Percentiles rank a stretch among this genome's conserved stretches.
Evolutionary conservation across 2,797 vertebrate genomes (phyloP).

Genomic region (Mormyrops boulengeri): DNA sequence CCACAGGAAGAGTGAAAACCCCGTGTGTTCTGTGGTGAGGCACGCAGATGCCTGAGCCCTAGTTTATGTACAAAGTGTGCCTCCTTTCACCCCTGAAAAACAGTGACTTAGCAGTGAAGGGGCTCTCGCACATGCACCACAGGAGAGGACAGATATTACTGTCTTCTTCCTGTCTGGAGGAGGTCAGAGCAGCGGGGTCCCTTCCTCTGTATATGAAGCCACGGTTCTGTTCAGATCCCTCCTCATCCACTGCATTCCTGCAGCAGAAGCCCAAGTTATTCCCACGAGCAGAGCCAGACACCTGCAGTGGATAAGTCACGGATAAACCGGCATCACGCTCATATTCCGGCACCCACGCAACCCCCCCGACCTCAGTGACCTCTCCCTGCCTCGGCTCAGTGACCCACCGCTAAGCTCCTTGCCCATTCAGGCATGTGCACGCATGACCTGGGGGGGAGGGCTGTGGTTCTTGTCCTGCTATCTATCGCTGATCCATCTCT

Average conservation of each 20-base stretch:
- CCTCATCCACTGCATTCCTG: neutral
- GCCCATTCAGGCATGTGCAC: slow-evolving; percentile 25
- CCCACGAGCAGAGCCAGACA: slow-evolving; percentile 39
- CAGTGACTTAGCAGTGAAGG: neutral
- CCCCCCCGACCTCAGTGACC: neutral
- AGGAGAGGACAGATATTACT: neutral
- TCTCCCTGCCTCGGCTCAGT: slow-evolving; percentile 16
- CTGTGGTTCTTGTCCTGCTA: neutral
- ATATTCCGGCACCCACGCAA: slow-evolving; percentile 19
- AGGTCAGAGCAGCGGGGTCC: neutral
- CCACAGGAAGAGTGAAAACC: neutral
- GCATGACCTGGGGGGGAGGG: neutral
- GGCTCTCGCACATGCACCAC: neutral
- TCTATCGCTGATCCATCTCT: neutral
- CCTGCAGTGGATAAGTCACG: slow-evolving; percentile 22
- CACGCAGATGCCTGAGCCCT: neutral
- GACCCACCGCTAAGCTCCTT: slow-evolving; percentile 8
- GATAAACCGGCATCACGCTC: slow-evolving; percentile 31
- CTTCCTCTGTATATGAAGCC: slow-evolving; percentile 32
- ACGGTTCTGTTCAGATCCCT: neutral
- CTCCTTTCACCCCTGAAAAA: neutral
- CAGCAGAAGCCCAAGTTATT: slow-evolving; percentile 25
- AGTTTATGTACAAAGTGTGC: neutral
- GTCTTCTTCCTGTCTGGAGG: neutral
- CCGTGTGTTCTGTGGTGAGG: neutral